phyloP scores from a whole-genome alignment of 1,140 invertebrate species.

The Branchinecta lindahli region DNA sequence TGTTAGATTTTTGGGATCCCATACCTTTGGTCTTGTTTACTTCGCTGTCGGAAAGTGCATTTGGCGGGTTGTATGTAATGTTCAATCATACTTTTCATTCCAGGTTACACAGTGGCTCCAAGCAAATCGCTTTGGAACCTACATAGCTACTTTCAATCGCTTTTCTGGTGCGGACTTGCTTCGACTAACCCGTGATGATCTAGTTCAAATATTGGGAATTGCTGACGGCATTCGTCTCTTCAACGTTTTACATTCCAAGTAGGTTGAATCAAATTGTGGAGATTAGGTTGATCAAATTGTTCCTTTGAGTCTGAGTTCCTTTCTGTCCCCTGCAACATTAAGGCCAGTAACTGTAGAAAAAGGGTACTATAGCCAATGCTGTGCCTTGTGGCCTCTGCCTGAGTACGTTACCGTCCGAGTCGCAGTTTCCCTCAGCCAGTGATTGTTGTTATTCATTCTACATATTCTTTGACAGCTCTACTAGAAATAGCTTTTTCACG shows the following conservation, averaged over 20 bases:
- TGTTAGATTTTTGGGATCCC: too few species aligned
- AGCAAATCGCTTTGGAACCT: conserved; percentile 54
- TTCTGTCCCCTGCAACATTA: conserved; percentile 11
- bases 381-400: too few species aligned
- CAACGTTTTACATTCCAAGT: conserved; percentile 60
- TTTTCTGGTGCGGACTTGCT: conserved; percentile 78
- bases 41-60: too few species aligned
- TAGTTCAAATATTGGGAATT: conserved; percentile 83
- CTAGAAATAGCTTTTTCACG: too few species aligned
- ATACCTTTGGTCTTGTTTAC: too few species aligned
- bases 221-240: conserved; percentile 78
- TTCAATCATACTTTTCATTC: not conserved
- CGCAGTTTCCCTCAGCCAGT: too few species aligned
- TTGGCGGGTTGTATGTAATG: too few species aligned
- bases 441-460: too few species aligned
- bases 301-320: not conserved
- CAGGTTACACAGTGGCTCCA: conserved; percentile 68
- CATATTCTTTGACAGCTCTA: too few species aligned
- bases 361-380: not conserved
- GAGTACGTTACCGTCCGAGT: too few species aligned
- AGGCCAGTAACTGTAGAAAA: not conserved
- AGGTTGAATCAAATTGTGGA: conserved; percentile 23
- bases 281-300: not conserved
- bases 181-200: conserved; percentile 65
- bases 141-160: conserved; percentile 55